Evolutionary conservation across 2,113 vertebrate species (phyloP).

Genomic region (cat (Felis catus)): DNA sequence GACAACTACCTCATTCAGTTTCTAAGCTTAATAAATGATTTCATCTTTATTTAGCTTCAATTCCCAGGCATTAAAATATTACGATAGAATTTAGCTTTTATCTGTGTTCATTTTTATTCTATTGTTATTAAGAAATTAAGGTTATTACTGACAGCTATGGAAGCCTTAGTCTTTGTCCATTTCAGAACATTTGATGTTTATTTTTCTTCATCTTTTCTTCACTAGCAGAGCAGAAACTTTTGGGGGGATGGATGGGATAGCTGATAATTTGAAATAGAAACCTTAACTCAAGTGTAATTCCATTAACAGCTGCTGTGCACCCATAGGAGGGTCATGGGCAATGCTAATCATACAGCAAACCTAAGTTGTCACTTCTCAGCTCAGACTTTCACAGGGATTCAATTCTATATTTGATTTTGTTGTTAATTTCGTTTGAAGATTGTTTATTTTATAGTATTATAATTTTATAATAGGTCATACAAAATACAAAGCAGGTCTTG

Average conservation of each 20-base stretch:
- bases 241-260: neutral
- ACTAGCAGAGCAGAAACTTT: neutral
- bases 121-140: neutral
- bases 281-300: neutral
- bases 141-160: neutral
- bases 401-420: neutral
- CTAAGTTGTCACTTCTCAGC: neutral
- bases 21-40: neutral
- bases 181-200: neutral
- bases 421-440: neutral
- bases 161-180: neutral
- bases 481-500: neutral
- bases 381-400: neutral
- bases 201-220: neutral
- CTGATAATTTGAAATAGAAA: constrained; percentile 19
- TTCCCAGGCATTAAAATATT: neutral
- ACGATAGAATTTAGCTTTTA: neutral
- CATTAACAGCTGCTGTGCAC: neutral
- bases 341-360: neutral
- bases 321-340: neutral
- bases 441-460: neutral
- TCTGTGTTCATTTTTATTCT: neutral
- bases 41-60: neutral
- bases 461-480: neutral
- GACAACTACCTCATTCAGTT: neutral